Evolutionary conservation across 2,113 vertebrate species (phyloP), one percentile per base, ranked within the genome.

Genomic region (Malurus cyaneus): DNA sequence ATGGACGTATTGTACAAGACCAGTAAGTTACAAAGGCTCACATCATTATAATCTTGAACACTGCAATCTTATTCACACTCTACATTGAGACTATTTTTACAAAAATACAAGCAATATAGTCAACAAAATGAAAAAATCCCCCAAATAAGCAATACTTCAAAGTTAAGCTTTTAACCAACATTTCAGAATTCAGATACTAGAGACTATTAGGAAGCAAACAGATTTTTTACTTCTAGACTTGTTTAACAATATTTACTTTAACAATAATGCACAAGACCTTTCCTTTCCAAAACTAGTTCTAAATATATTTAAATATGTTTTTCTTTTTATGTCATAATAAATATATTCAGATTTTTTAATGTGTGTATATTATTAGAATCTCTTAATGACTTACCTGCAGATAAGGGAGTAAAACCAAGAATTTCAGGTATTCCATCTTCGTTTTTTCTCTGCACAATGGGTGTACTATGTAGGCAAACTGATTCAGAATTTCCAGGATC

Each of bases 401-500:
- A 97, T 92, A 98, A 97, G 76, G 99, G 98, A 34, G 98, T 98
- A 95, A 98, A 98, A 21, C 95, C 98, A 91, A 98, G 88, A 65
- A 97, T 97, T 92, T 98, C 98, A 66, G 97, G 90, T 74, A 98
- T 93, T 32, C 92, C 96, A 65, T 91, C 96, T 46, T 88, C 96
- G 31, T 42, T 92, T 80, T 94, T 97, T 57, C 94, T 97, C 77
- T 97, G 98, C 56, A 89, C 84, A 77, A 99, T 92, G 9, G 99
- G 99, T 73, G 99, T 99, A 96, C 98, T 99, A 72, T 99, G 98
- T 56, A 98, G 96, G 62, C 97, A 97, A 80, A 96, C 2, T 7
- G 97, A 95, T 92, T 97, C 98, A 17, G 80, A 91, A 57, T 93
- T 97, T 46, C 89, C 95, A 47, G 95, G 95, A 67, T 70, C 93